Evolutionary conservation across 2,113 vertebrate genomes (phyloP).

Genomic region (Eretmochelys imbricata): DNA sequence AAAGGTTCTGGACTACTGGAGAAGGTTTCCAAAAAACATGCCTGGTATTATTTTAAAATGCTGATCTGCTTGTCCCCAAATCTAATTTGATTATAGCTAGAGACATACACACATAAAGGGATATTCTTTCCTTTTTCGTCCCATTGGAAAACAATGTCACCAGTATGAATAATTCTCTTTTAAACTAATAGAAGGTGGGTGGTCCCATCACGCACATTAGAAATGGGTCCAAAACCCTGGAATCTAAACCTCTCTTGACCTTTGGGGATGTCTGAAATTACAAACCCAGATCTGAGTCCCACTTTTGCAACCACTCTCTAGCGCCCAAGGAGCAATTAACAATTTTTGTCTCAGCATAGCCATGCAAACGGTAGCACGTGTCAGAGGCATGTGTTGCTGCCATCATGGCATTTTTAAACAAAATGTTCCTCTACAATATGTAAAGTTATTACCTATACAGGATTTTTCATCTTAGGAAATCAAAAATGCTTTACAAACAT

Average conservation of each 20-base stretch:
- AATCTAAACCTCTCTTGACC: conserved; percentile 22
- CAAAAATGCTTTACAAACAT: not conserved
- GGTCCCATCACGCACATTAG: not conserved
- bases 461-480: not conserved
- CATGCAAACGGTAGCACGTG: not conserved
- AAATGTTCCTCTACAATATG: not conserved
- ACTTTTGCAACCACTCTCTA: conserved; percentile 30
- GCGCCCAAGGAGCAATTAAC: not conserved
- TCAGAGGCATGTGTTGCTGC: not conserved
- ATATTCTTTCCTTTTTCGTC: not conserved
- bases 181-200: conserved; percentile 4
- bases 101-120: not conserved
- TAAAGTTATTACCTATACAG: not conserved
- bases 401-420: not conserved
- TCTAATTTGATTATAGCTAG: not conserved
- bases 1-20: not conserved
- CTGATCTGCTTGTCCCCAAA: not conserved
- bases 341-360: not conserved
- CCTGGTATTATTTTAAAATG: not conserved
- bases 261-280: conserved; percentile 33
- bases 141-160: not conserved
- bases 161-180: conserved; percentile 6
- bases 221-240: not conserved
- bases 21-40: not conserved
- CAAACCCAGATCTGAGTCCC: not conserved